These are phyloP conservation scores for Crioceris asparagi DNA, from an alignment of 2,888 invertebrate species.

Conservation along the genomic window DNA sequence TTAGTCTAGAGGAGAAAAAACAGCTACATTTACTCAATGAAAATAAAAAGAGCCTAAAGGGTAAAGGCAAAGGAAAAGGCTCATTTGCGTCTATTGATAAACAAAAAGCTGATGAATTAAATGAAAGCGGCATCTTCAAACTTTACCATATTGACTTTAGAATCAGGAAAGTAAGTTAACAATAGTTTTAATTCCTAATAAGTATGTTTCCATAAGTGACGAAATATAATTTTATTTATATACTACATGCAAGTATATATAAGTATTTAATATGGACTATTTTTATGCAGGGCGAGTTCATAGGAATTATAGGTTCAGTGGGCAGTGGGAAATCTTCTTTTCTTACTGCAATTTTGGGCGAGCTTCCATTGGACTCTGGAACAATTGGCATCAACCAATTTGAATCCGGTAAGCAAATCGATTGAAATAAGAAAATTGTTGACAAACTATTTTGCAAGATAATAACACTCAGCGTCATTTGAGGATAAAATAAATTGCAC, in stretches of 20 bases:
- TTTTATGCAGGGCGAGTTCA: slow-evolving; percentile 68
- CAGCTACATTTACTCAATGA: slow-evolving; percentile 23
- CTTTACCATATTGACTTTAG: slow-evolving; percentile 36
- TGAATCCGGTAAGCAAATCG: slow-evolving; percentile 46
- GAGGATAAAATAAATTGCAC: no score
- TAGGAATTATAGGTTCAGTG: slow-evolving; percentile 81
- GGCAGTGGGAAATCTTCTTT: slow-evolving; percentile 89
- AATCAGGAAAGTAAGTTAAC: slow-evolving; percentile 35
- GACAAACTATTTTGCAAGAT: no score
- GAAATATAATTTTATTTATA: no score
- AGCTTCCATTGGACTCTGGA: slow-evolving; percentile 63
- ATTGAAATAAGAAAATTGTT: no score
- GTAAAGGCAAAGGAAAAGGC: slow-evolving; percentile 42
- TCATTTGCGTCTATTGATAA: slow-evolving; percentile 10
- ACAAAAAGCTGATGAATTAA: slow-evolving; percentile 24
- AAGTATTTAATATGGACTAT: no score
- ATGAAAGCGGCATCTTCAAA: slow-evolving; percentile 26
- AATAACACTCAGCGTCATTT: no score
- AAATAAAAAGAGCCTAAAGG: slow-evolving; percentile 30
- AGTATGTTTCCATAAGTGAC: no score
- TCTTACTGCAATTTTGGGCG: slow-evolving; percentile 74
- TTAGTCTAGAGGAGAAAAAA: slow-evolving; percentile 30
- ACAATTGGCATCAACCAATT: slow-evolving; percentile 57
- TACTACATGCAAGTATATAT: no score
- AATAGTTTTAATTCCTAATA: no score